These are phyloP conservation scores for Venturia canescens DNA, from an alignment of 1,140 invertebrate genomes.

Conservation along the genomic window DNA sequence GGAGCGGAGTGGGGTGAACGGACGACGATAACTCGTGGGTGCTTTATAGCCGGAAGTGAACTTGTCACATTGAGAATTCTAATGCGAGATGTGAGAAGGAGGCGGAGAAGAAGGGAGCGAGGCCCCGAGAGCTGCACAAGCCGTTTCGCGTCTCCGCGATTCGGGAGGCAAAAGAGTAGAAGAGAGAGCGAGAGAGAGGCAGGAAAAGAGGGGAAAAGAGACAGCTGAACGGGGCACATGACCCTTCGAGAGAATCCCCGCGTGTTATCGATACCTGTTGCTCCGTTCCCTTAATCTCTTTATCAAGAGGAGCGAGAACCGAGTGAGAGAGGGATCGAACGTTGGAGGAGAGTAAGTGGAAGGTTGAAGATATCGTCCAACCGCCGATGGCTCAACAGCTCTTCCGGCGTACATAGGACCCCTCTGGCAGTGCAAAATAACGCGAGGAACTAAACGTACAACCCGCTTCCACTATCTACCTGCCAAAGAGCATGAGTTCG, in stretches of 20 bases:
- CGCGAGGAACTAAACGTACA: conserved; percentile 7
- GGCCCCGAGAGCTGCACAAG: neutral
- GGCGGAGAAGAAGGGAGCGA: conserved; percentile 8
- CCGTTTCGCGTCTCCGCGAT: conserved; percentile 4
- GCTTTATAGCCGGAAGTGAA: conserved; percentile 55
- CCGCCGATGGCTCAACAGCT: conserved; percentile 26
- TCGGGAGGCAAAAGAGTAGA: conserved; percentile 5
- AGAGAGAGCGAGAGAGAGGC: conserved; percentile 32
- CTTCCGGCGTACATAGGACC: neutral
- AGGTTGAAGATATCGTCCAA: conserved; percentile 12
- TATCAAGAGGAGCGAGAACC: conserved; percentile 50
- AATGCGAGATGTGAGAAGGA: conserved; percentile 38
- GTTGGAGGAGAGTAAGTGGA: neutral
- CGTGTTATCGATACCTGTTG: conserved; percentile 58
- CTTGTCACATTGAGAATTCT: conserved; percentile 57
- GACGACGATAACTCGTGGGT: conserved; percentile 31
- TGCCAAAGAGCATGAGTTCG: neutral
- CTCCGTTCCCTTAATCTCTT: conserved; percentile 56
- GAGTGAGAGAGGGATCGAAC: conserved; percentile 15
- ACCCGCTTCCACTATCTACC: neutral
- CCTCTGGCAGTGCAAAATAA: neutral
- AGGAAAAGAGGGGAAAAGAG: conserved; percentile 35
- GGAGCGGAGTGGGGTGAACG: neutral
- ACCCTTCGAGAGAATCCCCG: conserved; percentile 49
- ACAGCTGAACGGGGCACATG: conserved; percentile 21